Percentiles rank a stretch among this genome's conserved stretches.
These are phyloP conservation scores for Nannospalax galili DNA, from an alignment of 2,113 vertebrate genomes.

Conservation along the genomic window DNA sequence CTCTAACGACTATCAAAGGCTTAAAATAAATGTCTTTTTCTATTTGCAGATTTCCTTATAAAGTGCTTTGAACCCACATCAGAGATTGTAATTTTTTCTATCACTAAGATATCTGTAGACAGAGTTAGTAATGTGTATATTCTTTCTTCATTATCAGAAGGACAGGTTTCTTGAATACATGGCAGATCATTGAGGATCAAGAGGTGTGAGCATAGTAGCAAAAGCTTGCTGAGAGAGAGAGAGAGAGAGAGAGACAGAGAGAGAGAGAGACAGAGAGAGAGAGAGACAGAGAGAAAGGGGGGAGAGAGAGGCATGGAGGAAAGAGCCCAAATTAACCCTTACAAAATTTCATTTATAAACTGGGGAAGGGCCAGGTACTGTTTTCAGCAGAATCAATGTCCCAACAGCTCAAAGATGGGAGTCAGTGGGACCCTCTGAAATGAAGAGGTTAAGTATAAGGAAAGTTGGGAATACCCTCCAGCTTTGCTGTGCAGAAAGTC, in stretches of 20 bases:
- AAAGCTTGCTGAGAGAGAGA: neutral
- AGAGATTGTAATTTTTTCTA: slow-evolving; percentile 36
- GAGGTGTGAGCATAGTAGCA: neutral
- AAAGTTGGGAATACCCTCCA: neutral
- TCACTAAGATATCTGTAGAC: slow-evolving; percentile 21
- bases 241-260: too few relatives aligned
- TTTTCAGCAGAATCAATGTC: neutral
- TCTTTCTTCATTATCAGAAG: slow-evolving; percentile 34
- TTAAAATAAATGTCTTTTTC: slow-evolving; percentile 46
- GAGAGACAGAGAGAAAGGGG: too few relatives aligned
- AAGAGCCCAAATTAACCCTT: neutral
- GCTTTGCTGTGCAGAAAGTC: neutral
- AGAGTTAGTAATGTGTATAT: slow-evolving; percentile 38
- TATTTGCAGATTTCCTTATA: slow-evolving; percentile 46
- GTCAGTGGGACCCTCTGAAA: neutral
- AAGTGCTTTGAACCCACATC: slow-evolving; percentile 48
- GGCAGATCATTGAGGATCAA: neutral
- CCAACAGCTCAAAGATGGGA: neutral
- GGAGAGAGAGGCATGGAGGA: too few relatives aligned
- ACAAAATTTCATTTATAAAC: neutral
- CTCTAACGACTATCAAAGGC: slow-evolving; percentile 36
- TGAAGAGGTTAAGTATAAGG: neutral
- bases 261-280: too few relatives aligned
- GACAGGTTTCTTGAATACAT: neutral
- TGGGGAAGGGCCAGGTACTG: neutral